These are phyloP conservation scores for Reticulitermes lucifugus DNA, from an alignment of 2,888 invertebrate genomes.

Conservation along the genomic window DNA sequence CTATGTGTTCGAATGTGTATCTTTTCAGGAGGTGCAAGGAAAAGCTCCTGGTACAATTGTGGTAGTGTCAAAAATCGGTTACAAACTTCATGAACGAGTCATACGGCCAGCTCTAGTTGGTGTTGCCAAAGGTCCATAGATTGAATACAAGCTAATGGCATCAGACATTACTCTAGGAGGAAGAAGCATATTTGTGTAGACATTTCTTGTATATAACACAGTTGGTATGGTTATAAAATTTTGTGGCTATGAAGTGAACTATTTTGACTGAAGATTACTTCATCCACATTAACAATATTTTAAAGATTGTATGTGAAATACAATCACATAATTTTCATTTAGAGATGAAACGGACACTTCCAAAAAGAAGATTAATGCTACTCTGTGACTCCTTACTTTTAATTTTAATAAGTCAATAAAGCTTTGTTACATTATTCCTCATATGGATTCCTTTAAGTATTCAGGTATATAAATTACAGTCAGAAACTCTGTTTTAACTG, in stretches of 20 bases:
- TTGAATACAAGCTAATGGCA: not conserved
- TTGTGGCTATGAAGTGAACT: not conserved
- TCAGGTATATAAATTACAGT: no score
- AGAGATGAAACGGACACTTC: no score
- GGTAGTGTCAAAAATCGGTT: conserved; percentile 95
- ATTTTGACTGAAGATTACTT: not conserved
- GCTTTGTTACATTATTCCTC: no score
- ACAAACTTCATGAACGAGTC: conserved; percentile 92
- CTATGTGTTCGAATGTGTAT: not conserved
- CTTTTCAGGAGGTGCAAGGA: conserved; percentile 76
- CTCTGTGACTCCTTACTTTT: no score
- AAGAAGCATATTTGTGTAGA: not conserved
- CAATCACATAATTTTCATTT: no score
- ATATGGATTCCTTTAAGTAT: no score
- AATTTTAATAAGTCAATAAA: no score
- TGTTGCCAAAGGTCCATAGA: conserved; percentile 77
- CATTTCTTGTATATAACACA: not conserved
- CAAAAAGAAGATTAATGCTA: no score
- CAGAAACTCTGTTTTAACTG: no score
- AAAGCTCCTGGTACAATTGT: conserved; percentile 89
- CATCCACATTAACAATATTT: no score
- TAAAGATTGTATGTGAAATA: no score
- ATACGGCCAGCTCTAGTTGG: conserved; percentile 97
- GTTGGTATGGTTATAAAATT: not conserved
- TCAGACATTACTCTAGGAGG: not conserved